Evolutionary conservation across 2,113 vertebrate species (phyloP), one percentile per base, ranked within the genome.

Genomic region (Xiphias gladius): DNA sequence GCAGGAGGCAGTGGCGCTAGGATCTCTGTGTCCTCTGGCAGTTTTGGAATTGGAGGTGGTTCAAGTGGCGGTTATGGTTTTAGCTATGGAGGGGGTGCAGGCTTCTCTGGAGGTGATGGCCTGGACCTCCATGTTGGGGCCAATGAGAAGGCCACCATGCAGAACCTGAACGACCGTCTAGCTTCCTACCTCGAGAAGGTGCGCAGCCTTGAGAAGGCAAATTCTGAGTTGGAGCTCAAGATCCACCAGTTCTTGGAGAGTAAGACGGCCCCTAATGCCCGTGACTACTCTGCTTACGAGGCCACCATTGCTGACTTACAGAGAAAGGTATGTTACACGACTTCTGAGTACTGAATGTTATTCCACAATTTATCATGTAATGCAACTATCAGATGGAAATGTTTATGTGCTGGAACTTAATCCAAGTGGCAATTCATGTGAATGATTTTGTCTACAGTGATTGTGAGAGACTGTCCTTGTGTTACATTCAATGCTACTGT

Each of bases 81-180:
- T 52, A 22, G 78, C 19, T n/a, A 41, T 24, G 62, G 81, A 63
- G 22, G 24, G 17, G 55, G 35, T 9, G 57, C 16, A 20, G 73
- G 78, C 7, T 73, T 19, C 0, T 67, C 67, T 22, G 39, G 7
- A 4, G 86, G 73, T 2, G 91, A 67, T 0, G 63, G n/a, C 10
- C 0, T 41, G 0, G 93, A 80, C 72, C 0, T 93, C 71, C 86
- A 95, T 39, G 59, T 96, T 8, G 20, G 80, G 0, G 22, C 67
- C 86, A 98, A 96, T 0, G 97, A 98, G 87, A 99, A 99, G 93
- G 10, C 94, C 89, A 98, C 97, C 85, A 98, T 99, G 98, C 97
- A 98, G 90, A 95, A 97, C 89, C 95, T 99, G 74, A 99, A 99
- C 0, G 96, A 98, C 30, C 98, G 97, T 7, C 95, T 99, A 94